Base-by-base conservation (phyloP, 1,140 invertebrate species). In the Leptonema lineaticorne region DNA sequence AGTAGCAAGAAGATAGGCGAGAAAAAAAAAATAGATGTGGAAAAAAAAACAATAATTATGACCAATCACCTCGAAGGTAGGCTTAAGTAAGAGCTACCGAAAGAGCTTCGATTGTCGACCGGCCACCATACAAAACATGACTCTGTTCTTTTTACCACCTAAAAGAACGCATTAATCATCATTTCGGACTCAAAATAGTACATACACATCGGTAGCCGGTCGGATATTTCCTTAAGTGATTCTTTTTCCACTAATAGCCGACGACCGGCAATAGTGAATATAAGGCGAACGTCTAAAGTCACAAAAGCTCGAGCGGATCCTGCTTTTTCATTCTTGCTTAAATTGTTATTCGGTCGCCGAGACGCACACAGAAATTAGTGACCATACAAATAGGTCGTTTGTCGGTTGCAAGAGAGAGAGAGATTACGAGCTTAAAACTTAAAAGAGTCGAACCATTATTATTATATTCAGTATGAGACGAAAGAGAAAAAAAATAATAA, bases 91-190 rank as follows among this genome's bases (percentile, higher is more conserved):
- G 63, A 66, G 69, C 69, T 70, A 70, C 69, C 65, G 65, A 53
- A 70, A 50, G 66, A 41, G 57, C n/a, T 33, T 46, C 63, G 37
- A 50, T 30, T 57, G 58, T 57, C 62, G 30, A 41, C 64, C n/a
- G 33, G 58, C 58, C 48, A 27, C 59, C 48, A 65, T 58, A 62
- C 59, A 62, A 33, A 57, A 62, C 69, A 70, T 71, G 69, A 68
- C 69, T 67, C 30, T 68, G 66, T 56, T 62, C 62, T 71, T 68
- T 71, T 64, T n/a, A n/a, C n/a, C n/a, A 59, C 46, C 68, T 33
- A 50, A 65, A 64, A 68, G 66, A 71, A 71, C 57, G 66, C 69
- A 71, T 71, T 71, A 71, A 71, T 71, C 69, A 71, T 71, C 66
- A 71, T 68, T 71, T 71, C 56, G 59, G 48, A 37, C 67, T 56